Conservation (phyloP, 2,797 vertebrate genomes). For the Peromyscus attwateri region DNA sequence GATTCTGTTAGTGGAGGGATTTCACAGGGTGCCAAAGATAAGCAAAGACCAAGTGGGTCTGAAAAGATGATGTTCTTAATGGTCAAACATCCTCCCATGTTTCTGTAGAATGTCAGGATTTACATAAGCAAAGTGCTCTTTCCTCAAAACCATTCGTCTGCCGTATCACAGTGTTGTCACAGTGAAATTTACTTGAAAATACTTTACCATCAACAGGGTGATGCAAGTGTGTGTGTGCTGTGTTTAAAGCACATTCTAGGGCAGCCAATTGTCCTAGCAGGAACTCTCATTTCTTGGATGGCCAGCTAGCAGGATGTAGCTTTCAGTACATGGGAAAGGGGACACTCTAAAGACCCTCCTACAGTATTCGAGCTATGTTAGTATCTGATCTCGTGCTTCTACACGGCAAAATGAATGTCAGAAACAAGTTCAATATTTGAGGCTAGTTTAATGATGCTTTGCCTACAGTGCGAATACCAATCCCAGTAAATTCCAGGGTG, state of each 20-base stretch:
- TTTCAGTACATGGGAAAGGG: not conserved
- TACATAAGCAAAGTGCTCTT: slow-evolving; percentile 58
- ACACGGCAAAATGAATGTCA: not conserved
- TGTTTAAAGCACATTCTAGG: not conserved
- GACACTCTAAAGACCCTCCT: not conserved
- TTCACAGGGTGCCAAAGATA: slow-evolving; percentile 33
- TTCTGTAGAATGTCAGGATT: slow-evolving; percentile 66
- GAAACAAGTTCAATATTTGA: not conserved
- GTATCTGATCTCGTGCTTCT: not conserved
- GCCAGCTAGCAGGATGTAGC: not conserved
- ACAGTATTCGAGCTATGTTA: not conserved
- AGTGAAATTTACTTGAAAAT: slow-evolving; percentile 54
- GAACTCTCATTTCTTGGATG: not conserved
- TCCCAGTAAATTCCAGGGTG: not conserved
- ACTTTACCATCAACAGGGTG: not conserved
- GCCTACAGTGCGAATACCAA: not conserved
- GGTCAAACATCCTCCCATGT: not conserved
- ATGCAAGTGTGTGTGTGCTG: not conserved
- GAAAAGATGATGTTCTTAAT: not conserved
- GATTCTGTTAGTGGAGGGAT: slow-evolving; percentile 34
- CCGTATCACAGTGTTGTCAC: not conserved
- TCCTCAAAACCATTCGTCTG: slow-evolving; percentile 14
- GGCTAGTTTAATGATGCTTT: not conserved
- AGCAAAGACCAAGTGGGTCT: not conserved
- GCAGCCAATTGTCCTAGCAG: not conserved